Percentiles rank a stretch among this genome's conserved stretches.
Evolutionary conservation across 1,140 invertebrate genomes (phyloP).

Genomic region (Drosophila setifemur): DNA sequence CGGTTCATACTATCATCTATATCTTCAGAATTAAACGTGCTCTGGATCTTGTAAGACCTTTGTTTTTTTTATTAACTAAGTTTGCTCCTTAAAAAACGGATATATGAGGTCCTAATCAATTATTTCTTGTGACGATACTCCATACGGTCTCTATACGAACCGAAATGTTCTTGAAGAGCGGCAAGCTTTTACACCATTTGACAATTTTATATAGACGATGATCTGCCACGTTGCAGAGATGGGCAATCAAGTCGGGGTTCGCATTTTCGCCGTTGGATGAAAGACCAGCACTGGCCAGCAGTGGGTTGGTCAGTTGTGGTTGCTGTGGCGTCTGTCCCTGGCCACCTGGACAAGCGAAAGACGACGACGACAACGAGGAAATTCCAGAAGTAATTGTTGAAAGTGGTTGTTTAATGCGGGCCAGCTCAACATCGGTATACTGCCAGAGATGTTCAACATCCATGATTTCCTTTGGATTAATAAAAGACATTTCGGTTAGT

Average conservation of each 20-base stretch:
- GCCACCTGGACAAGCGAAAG: constrained; percentile 39
- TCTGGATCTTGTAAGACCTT: too few relatives aligned
- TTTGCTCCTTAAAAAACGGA: too few relatives aligned
- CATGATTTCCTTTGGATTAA: constrained; percentile 91
- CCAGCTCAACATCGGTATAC: constrained; percentile 89
- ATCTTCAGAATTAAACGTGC: too few relatives aligned
- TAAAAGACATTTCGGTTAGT: not conserved
- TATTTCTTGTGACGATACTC: not conserved
- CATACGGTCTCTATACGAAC: constrained; percentile 83
- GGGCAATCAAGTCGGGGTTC: constrained; percentile 92
- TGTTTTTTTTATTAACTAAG: too few relatives aligned
- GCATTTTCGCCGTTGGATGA: constrained; percentile 85
- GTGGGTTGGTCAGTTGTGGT: constrained; percentile 85
- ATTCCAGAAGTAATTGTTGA: constrained; percentile 75
- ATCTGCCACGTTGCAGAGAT: constrained; percentile 96
- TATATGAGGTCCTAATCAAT: too few relatives aligned
- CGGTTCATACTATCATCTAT: too few relatives aligned
- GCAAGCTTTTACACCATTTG: constrained; percentile 98
- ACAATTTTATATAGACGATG: constrained; percentile 98
- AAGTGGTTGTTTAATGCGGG: constrained; percentile 83
- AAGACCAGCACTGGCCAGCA: constrained; percentile 86
- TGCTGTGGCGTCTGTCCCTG: constrained; percentile 37
- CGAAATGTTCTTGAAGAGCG: constrained; percentile 97
- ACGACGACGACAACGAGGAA: constrained; percentile 47
- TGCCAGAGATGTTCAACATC: constrained; percentile 97